phyloP scores from a whole-genome alignment of 2,888 invertebrate species.

The Polietes domitor region DNA sequence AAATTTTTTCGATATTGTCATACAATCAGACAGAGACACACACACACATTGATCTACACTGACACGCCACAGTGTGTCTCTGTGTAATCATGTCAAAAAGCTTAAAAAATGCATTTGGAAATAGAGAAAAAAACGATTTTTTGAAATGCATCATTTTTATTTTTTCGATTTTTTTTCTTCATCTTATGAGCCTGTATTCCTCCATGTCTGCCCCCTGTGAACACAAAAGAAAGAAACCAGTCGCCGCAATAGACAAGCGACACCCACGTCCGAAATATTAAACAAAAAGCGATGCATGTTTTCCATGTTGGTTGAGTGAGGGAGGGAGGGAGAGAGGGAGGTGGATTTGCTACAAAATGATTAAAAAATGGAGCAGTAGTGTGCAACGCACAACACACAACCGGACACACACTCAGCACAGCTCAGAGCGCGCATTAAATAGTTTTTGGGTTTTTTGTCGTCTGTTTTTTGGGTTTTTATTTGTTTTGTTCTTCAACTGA shows the following conservation, averaged over 20 bases:
- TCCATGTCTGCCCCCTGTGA: conserved; percentile 16
- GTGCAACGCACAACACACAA: neutral
- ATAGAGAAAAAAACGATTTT: conserved; percentile 36
- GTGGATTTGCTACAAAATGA: conserved; percentile 2
- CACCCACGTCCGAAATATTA: conserved; percentile 51
- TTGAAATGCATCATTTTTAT: conserved; percentile 58
- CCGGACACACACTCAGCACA: conserved; percentile 30
- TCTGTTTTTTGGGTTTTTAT: neutral
- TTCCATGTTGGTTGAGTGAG: neutral
- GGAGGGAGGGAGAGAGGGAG: too few species aligned
- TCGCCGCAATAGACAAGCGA: conserved; percentile 42
- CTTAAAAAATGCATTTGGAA: conserved; percentile 15
- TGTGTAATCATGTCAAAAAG: conserved; percentile 26
- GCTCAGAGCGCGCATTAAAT: conserved; percentile 19
- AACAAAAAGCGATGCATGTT: neutral
- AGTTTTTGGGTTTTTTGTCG: neutral
- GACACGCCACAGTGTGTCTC: neutral
- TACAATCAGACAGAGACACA: neutral
- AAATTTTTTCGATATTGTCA: conserved; percentile 57
- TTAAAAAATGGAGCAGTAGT: conserved; percentile 58
- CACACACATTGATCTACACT: too few species aligned
- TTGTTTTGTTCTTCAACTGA: neutral
- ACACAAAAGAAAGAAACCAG: neutral
- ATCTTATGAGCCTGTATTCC: neutral
- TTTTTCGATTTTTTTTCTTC: neutral